Conservation (phyloP, 2,888 invertebrate species). For the Aricia artaxerxes region DNA sequence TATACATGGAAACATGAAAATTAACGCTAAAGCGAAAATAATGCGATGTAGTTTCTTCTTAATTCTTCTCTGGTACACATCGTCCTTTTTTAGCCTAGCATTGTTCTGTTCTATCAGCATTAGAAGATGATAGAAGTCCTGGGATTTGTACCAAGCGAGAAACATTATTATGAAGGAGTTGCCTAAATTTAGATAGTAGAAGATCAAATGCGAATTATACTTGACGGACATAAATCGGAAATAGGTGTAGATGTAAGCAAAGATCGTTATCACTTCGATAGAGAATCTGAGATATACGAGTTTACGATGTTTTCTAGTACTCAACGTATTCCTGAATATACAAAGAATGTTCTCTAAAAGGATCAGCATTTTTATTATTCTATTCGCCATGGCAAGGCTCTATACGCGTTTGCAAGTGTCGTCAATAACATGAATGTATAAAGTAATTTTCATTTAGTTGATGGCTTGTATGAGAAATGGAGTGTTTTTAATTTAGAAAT, state of each 20-base stretch:
- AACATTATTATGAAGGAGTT: slow-evolving; percentile 23
- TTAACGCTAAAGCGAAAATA: not conserved
- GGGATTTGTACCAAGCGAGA: not conserved
- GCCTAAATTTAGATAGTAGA: slow-evolving; percentile 7
- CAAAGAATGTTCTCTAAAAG: slow-evolving; percentile 12
- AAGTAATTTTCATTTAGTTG: slow-evolving; percentile 13
- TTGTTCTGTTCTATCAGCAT: not conserved
- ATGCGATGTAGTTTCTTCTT: not conserved
- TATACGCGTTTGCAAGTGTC: not conserved
- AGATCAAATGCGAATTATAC: not conserved
- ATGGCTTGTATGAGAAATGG: slow-evolving; percentile 6
- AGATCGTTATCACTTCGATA: not conserved
- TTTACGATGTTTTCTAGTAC: not conserved
- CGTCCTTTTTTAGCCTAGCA: not conserved
- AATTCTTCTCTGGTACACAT: not conserved
- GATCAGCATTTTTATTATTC: slow-evolving; percentile 21
- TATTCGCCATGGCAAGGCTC: slow-evolving; percentile 12
- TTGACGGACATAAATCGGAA: not conserved
- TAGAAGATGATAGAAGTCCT: not conserved
- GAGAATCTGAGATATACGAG: not conserved
- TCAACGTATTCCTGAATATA: not conserved
- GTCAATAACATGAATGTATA: not conserved
- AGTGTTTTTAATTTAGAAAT: slow-evolving; percentile 9
- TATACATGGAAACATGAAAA: not conserved
- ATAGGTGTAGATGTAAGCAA: not conserved